These are phyloP conservation scores for Colaptes auratus DNA, from an alignment of 2,113 vertebrate species.

Conservation along the genomic window DNA sequence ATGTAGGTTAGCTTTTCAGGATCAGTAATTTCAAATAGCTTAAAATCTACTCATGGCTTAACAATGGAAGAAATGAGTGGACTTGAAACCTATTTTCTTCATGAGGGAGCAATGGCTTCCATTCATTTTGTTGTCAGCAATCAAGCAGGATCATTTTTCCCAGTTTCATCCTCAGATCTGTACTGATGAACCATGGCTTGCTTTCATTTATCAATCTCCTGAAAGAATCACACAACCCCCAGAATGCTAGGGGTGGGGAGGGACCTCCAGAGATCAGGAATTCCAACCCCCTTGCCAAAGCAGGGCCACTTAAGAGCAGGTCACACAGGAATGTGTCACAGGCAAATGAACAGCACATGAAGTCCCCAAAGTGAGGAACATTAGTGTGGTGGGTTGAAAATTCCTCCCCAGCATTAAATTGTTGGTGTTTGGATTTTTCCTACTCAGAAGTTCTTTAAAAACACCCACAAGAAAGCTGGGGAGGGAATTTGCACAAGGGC, in stretches of 20 bases:
- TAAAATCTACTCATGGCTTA: constrained; percentile 18
- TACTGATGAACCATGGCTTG: neutral
- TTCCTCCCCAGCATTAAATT: neutral
- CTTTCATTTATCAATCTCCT: constrained; percentile 6
- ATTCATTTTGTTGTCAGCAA: neutral
- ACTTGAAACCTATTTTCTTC: constrained; percentile 39
- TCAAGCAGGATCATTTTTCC: constrained; percentile 2
- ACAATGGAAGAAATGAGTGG: constrained; percentile 16
- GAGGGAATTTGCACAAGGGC: too few species aligned
- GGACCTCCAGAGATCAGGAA: too few species aligned
- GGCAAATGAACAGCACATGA: neutral
- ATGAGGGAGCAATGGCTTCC: neutral
- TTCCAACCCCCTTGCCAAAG: too few species aligned
- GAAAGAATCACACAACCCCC: neutral
- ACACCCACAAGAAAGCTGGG: too few species aligned
- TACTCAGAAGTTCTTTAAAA: neutral
- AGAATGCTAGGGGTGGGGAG: too few species aligned
- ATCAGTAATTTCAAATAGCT: constrained; percentile 36
- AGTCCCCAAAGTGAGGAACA: neutral
- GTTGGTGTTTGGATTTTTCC: neutral
- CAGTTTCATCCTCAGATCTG: neutral
- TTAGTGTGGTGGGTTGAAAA: neutral
- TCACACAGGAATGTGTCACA: neutral
- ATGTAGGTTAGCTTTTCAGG: constrained; percentile 2
- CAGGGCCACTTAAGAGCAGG: too few species aligned